A percentile compares a stretch with the other conserved stretches of the same genome.
Conservation (phyloP, 2,113 vertebrate species). For the Andinoacara biseriatus region DNA sequence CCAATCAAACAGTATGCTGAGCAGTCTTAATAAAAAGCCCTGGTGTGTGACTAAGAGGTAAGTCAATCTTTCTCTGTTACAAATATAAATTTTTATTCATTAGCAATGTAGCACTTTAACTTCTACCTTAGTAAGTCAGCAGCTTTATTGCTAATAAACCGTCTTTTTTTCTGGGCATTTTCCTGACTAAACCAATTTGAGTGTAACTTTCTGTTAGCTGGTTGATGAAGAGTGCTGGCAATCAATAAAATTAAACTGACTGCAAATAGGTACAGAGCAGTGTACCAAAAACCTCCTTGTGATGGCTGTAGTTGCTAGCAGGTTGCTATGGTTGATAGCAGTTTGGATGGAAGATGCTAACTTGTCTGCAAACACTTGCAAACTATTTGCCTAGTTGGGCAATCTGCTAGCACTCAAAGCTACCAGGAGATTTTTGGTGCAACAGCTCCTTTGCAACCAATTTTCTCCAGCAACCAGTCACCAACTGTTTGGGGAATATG, state of each 20-base stretch:
- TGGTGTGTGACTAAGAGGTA: conserved; percentile 4
- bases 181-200: too few species aligned
- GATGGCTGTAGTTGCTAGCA: too few species aligned
- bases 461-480: too few species aligned
- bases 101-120: not conserved
- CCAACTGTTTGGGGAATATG: too few species aligned
- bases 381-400: too few species aligned
- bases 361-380: too few species aligned
- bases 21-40: not conserved
- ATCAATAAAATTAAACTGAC: not conserved
- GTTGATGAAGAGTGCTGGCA: not conserved
- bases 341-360: too few species aligned
- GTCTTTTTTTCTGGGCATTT: not conserved
- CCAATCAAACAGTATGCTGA: not conserved
- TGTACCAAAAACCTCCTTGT: too few species aligned
- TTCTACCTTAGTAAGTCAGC: not conserved
- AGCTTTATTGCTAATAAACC: not conserved
- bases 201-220: not conserved
- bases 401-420: too few species aligned
- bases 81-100: not conserved
- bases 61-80: conserved; percentile 1
- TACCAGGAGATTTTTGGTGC: too few species aligned
- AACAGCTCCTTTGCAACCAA: too few species aligned
- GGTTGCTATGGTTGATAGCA: too few species aligned
- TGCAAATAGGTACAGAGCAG: not conserved